Evolutionary conservation across 2,797 vertebrate genomes (phyloP).

Genomic region (Galagoides demidoff): DNA sequence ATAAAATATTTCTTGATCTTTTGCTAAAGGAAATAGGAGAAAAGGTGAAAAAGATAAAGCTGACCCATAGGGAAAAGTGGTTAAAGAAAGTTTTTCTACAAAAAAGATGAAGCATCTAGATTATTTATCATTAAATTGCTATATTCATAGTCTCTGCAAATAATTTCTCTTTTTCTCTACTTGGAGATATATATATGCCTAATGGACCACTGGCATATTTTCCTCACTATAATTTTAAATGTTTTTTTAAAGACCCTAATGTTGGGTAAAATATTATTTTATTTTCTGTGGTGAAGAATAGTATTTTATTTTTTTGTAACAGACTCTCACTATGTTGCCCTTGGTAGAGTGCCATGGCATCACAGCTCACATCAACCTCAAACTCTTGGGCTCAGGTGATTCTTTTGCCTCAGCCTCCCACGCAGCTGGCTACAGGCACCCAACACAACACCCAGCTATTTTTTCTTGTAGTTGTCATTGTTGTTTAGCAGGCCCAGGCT

Average conservation of each 20-base stretch:
- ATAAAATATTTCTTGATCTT: neutral
- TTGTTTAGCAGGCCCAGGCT: too few species aligned
- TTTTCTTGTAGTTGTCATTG: too few species aligned
- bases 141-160: neutral
- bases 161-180: neutral
- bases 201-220: neutral
- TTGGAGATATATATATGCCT: neutral
- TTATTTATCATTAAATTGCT: neutral
- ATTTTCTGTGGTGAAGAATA: conserved; percentile 28
- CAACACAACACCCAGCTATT: too few species aligned
- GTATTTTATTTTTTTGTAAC: neutral
- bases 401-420: too few species aligned
- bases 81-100: neutral
- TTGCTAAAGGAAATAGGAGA: neutral
- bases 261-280: conserved; percentile 37
- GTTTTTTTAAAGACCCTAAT: neutral
- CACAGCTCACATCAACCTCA: too few species aligned
- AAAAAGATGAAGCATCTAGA: neutral
- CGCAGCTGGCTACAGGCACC: too few species aligned
- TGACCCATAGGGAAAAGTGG: neutral
- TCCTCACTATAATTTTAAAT: neutral
- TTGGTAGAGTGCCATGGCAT: too few species aligned
- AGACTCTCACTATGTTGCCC: too few species aligned
- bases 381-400: too few species aligned
- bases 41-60: neutral